phyloP scores from a whole-genome alignment of 2,797 vertebrate genomes.

The Mareca penelope region DNA sequence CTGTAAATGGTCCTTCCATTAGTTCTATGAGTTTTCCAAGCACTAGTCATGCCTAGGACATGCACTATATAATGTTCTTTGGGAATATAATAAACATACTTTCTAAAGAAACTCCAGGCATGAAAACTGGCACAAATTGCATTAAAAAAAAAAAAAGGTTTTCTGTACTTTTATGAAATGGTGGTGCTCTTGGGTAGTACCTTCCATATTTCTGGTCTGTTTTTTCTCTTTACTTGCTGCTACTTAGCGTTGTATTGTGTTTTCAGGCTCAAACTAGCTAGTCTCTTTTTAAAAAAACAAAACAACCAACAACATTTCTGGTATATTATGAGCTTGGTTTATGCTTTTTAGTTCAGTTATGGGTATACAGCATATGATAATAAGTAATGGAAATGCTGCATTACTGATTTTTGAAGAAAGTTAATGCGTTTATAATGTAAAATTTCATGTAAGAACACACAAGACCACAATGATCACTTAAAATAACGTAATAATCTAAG shows the following conservation, averaged over 20 bases:
- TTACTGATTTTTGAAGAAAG: background rate
- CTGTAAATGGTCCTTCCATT: background rate
- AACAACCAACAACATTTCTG: background rate
- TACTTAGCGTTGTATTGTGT: background rate
- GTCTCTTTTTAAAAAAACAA: background rate
- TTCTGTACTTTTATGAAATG: background rate
- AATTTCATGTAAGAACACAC: background rate
- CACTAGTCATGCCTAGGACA: background rate
- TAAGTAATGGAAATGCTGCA: background rate
- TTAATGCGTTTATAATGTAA: background rate
- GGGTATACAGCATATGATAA: background rate
- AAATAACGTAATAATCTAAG: background rate
- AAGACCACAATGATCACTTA: background rate
- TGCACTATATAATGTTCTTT: background rate
- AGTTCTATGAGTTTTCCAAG: background rate
- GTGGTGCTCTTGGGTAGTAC: constrained; percentile 17
- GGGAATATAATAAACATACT: background rate
- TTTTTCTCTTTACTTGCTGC: constrained; percentile 27
- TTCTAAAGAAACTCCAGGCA: constrained; percentile 9
- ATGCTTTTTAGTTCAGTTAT: background rate
- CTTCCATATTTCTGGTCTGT: background rate
- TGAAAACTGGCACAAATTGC: constrained; percentile 17
- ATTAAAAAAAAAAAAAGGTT: background rate
- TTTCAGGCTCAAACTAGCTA: background rate
- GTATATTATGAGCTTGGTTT: background rate